Base-by-base conservation (phyloP, 2,888 invertebrate species). In the Eupeodes luniger region DNA sequence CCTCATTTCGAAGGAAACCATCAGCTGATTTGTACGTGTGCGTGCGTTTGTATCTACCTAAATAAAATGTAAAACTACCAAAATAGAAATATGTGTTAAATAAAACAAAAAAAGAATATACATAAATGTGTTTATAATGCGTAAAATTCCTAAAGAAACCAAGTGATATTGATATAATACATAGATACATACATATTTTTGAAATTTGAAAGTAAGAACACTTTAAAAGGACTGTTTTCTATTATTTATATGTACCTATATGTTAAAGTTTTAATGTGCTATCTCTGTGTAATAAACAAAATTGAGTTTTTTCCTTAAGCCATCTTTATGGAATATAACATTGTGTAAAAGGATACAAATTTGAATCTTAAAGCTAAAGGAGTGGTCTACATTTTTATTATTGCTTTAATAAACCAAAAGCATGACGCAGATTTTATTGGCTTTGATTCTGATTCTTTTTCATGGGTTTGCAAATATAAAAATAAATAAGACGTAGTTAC, bases 11-110 rank as follows among this genome's bases (percentile, higher is more conserved):
- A 67, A 57, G 51, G 27, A 87, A 67, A 80, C 87, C 36, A 75
- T 77, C 87, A 87, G 87, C 87, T 87, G 87, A 87, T 87, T 83
- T 27, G 72, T 67, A 40, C 47, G 67, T 74, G 57, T 74, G 78
- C 66, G 61, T 85, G 83, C 64, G 49, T 72, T 53, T 77, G 70
- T 79, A 11, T 27, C 27, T 27, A 27, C 27, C 27, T 27, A 27
- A 62, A 51, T 61, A 16, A 53, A 57, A 34, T 61, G 47, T 70
- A 72, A 67, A 75, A 61, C 53, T 59, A 40, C 12, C 62, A 70
- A 69, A 79, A 57, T 64, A 70, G 55, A 70, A 70, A 57, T 57
- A 70, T 44, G 70, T 57, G 27, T 47, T 55, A 57, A 57, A 9
- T 3, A 44, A 36, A n/a, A 61, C 10, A 6, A 36, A 36, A 62